Percentiles rank a stretch among this genome's conserved stretches.
phyloP scores from a whole-genome alignment of 2,797 vertebrate species.

The Microctenopoma lineatum region DNA sequence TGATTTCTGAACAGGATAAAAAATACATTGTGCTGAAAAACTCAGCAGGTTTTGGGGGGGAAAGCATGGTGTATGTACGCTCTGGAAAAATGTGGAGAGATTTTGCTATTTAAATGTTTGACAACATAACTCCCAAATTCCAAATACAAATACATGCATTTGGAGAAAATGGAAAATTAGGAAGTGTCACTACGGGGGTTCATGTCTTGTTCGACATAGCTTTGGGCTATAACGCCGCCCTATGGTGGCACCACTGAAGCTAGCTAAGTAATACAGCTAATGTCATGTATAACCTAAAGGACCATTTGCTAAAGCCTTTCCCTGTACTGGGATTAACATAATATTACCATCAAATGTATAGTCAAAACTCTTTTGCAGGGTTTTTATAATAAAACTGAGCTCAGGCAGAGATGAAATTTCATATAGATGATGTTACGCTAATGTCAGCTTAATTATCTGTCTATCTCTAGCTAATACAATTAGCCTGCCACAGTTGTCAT shows the following conservation, averaged over 20 bases:
- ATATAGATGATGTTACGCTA: neutral
- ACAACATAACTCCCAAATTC: too few species aligned
- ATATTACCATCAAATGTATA: neutral
- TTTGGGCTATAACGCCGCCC: too few species aligned
- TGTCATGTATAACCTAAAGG: neutral
- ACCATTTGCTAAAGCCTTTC: neutral
- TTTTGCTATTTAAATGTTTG: too few species aligned
- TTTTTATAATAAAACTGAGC: neutral
- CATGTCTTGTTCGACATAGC: too few species aligned
- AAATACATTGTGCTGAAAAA: neutral
- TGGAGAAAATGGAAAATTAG: neutral
- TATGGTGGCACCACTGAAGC: neutral
- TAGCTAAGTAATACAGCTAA: neutral
- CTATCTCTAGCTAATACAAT: neutral
- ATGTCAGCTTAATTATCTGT: constrained; percentile 1
- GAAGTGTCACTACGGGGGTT: too few species aligned
- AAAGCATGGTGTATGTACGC: too few species aligned
- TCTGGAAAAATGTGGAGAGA: too few species aligned
- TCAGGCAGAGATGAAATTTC: neutral
- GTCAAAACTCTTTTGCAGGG: neutral
- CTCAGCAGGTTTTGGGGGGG: too few species aligned
- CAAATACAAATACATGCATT: too few species aligned
- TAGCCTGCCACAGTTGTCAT: neutral
- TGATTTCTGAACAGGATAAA: constrained; percentile 1
- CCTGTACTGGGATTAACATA: neutral